Evolutionary conservation across 2,113 vertebrate species (phyloP).

Genomic region (Cheirogaleus medius): DNA sequence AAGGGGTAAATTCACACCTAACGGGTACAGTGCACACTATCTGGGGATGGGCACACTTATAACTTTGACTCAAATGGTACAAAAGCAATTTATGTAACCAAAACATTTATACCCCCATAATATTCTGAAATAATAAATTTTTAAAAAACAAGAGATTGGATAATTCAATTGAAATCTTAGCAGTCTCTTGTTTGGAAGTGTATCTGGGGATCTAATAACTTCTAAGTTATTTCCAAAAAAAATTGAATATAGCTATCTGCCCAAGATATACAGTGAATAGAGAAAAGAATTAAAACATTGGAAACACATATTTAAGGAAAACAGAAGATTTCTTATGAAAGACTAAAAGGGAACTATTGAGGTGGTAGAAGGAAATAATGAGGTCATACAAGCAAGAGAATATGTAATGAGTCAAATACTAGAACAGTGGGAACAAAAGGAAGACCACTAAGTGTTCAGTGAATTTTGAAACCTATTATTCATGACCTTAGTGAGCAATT

Average conservation of each 20-base stretch:
- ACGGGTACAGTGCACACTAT: too few species aligned
- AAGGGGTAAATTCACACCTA: too few species aligned
- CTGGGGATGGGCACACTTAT: too few species aligned
- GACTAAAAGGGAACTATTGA: neutral
- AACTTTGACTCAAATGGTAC: too few species aligned
- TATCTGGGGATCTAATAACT: neutral
- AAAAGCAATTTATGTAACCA: too few species aligned
- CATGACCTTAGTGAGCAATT: neutral
- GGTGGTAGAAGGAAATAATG: neutral
- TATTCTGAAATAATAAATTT: too few species aligned
- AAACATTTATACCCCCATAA: too few species aligned
- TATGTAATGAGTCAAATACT: neutral
- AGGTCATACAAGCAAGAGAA: neutral
- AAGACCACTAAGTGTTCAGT: neutral
- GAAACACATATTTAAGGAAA: neutral
- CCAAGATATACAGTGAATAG: neutral
- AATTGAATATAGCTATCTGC: neutral
- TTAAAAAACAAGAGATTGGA: neutral
- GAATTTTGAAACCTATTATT: neutral
- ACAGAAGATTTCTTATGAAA: neutral
- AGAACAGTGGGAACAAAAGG: neutral
- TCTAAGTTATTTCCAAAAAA: neutral
- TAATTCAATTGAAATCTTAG: neutral
- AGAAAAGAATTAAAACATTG: neutral
- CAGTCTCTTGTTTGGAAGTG: neutral